A percentile compares a stretch with the other conserved stretches of the same genome.
These are phyloP conservation scores for Steinernema hermaphroditum DNA, from an alignment of 2,888 invertebrate species.

Conservation along the genomic window DNA sequence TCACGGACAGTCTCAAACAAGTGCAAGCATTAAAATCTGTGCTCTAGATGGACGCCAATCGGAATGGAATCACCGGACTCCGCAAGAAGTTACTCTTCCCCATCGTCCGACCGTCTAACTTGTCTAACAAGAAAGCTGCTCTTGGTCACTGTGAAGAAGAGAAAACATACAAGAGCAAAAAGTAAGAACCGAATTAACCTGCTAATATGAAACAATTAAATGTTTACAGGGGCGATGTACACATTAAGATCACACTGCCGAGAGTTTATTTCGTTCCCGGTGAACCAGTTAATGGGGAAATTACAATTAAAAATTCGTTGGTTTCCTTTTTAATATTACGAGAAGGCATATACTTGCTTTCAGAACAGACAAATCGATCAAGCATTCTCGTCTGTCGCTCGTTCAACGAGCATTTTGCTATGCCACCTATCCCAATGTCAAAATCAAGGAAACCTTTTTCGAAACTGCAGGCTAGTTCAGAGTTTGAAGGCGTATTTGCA, in stretches of 20 bases:
- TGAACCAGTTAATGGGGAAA: conserved; percentile 38
- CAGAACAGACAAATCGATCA: conserved; percentile 40
- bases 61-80: conserved; percentile 32
- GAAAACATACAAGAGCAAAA: not conserved
- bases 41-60: conserved; percentile 38
- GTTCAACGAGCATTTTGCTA: conserved; percentile 40
- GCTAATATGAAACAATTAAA: not conserved
- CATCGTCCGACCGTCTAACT: conserved; percentile 31
- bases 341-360: too few species aligned
- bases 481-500: too few species aligned
- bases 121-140: not conserved
- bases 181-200: not conserved
- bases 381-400: conserved; percentile 37
- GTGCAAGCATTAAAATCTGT: not conserved
- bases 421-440: conserved; percentile 35
- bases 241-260: conserved; percentile 31
- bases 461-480: conserved; percentile 37
- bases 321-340: not conserved
- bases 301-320: conserved; percentile 39
- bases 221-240: conserved; percentile 35
- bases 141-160: not conserved
- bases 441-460: conserved; percentile 38
- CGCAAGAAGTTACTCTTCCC: conserved; percentile 44
- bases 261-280: conserved; percentile 41
- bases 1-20: too few species aligned